phyloP scores from a whole-genome alignment of 1,140 invertebrate species.

The Harpegnathos saltator region DNA sequence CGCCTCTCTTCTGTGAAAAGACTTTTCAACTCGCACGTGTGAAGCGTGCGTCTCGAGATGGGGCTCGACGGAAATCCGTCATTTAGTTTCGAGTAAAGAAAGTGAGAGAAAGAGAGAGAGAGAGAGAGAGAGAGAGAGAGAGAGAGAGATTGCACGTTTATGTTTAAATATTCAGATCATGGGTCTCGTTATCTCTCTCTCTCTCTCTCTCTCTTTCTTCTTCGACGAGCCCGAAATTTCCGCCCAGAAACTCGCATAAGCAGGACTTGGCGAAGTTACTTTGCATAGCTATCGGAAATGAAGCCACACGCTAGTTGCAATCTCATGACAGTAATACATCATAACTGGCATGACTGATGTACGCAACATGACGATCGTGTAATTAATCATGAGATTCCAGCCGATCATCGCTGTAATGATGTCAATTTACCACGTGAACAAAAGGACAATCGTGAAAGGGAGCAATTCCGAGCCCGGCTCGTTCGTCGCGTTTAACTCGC shows the following conservation, averaged over 20 bases:
- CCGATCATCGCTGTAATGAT: neutral
- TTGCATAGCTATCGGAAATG: slow-evolving; percentile 23
- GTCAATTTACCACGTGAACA: slow-evolving; percentile 11
- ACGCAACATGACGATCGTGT: slow-evolving; percentile 5
- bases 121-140: no score
- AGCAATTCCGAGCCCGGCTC: slow-evolving; percentile 7
- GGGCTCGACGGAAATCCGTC: neutral
- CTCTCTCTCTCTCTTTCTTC: neutral
- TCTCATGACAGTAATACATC: slow-evolving; percentile 32
- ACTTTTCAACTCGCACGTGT: neutral
- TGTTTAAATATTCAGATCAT: neutral
- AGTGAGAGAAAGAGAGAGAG: no score
- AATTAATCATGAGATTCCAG: slow-evolving; percentile 27
- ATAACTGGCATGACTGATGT: slow-evolving; percentile 40
- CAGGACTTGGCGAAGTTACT: slow-evolving; percentile 22
- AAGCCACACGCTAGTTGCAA: neutral
- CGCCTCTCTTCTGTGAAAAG: neutral
- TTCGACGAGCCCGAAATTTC: neutral
- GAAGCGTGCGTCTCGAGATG: slow-evolving; percentile 11
- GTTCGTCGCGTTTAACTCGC: neutral
- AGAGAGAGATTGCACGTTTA: no score
- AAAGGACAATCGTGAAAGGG: neutral
- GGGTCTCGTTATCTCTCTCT: neutral
- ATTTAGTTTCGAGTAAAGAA: neutral
- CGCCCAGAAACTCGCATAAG: neutral